Conservation (phyloP, 35 echinoderm and acorn worm genomes). For the Antedon bifida region DNA sequence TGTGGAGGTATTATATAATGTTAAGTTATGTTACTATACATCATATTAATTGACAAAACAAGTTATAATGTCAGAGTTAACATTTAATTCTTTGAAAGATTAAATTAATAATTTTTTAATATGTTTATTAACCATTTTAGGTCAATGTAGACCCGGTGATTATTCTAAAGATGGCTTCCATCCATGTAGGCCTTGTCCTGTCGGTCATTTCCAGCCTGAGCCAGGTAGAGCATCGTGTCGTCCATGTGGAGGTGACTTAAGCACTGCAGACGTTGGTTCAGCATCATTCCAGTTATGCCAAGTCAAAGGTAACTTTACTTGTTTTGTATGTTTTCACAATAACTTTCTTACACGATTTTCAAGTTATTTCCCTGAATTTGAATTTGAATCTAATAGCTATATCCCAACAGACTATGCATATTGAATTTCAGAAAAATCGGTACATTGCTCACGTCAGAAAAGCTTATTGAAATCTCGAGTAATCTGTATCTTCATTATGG, state of each 20-base stretch:
- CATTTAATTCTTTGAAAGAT: no score
- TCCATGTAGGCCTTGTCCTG: constrained; percentile 55
- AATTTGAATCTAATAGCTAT: background rate
- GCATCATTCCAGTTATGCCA: constrained; percentile 64
- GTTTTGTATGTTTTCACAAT: background rate
- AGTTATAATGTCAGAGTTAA: no score
- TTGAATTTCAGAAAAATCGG: no score
- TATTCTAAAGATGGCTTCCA: constrained; percentile 62
- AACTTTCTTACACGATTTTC: background rate
- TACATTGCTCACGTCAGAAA: no score
- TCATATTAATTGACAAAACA: no score
- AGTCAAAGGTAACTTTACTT: constrained; percentile 32
- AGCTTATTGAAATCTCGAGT: no score
- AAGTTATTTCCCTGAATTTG: background rate
- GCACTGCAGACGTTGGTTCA: constrained; percentile 32
- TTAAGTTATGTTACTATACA: no score
- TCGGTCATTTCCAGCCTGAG: constrained; percentile 74
- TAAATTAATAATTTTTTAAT: no score
- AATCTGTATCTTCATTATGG: no score
- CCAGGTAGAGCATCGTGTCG: constrained; percentile 59
- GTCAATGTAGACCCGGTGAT: constrained; percentile 63
- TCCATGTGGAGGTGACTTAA: constrained; percentile 59
- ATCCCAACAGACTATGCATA: no score
- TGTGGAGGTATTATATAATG: constrained; percentile 88
- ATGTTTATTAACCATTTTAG: no score